phyloP scores from a whole-genome alignment of 2,888 invertebrate genomes.

The Luffia ferchaultella region DNA sequence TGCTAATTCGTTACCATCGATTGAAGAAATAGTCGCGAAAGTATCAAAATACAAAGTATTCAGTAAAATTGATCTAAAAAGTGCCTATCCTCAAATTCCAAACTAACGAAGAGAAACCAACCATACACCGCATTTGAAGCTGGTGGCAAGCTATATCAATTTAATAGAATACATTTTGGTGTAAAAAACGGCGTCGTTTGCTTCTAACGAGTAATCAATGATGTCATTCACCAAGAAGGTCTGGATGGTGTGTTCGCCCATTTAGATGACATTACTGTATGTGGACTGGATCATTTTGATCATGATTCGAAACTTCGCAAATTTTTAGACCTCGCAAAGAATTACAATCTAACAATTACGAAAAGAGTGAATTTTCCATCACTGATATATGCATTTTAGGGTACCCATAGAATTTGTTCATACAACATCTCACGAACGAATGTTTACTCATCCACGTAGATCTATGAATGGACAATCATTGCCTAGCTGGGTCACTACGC shows the following conservation, averaged over 20 bases:
- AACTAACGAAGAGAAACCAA: neutral
- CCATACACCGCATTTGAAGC: slow-evolving; percentile 4
- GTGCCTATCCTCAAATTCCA: neutral
- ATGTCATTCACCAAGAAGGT: slow-evolving; percentile 3
- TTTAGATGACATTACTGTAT: slow-evolving; percentile 8
- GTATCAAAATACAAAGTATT: neutral
- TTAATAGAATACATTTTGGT: slow-evolving; percentile 5
- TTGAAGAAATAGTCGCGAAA: neutral
- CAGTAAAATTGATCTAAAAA: neutral
- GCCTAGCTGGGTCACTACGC: too few species aligned
- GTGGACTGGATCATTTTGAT: slow-evolving; percentile 6
- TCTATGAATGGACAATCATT: too few species aligned
- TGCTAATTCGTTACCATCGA: neutral
- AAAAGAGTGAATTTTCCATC: slow-evolving; percentile 2
- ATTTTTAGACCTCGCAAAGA: neutral
- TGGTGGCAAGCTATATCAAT: too few species aligned
- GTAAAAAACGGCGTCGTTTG: slow-evolving; percentile 3
- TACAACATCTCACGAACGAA: too few species aligned
- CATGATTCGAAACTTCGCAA: slow-evolving; percentile 6
- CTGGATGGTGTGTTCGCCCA: slow-evolving; percentile 6
- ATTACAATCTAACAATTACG: slow-evolving; percentile 1
- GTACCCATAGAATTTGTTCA: too few species aligned
- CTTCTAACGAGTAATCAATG: slow-evolving; percentile 5
- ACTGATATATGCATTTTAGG: neutral
- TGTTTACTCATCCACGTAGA: too few species aligned